Base-by-base conservation (phyloP, 2,113 vertebrate species). In the Peucedramus taeniatus region DNA sequence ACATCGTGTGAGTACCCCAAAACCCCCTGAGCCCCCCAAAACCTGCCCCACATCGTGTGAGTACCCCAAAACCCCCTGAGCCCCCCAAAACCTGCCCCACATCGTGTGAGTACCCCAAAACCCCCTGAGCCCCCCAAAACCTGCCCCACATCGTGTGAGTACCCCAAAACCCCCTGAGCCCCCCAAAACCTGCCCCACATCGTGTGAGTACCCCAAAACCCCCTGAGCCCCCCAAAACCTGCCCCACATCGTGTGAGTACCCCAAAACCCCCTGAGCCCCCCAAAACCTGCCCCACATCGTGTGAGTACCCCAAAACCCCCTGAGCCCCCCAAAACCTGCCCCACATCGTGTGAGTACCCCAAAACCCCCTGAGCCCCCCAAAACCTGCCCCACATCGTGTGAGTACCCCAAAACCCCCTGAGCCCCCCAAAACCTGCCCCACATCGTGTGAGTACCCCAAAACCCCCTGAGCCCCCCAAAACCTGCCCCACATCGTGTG, bases 341-440 rank as follows among this genome's bases (percentile, higher is more conserved):
- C 99, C n/a, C 99, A 99, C 42, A 98, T 99, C 18, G 42, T 66
- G 39, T 65, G 63, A 65, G n/a, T n/a, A n/a, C n/a, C n/a, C n/a
- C n/a, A n/a, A n/a, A n/a, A n/a, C n/a, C n/a, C n/a, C n/a, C n/a
- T n/a, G n/a, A n/a, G n/a, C n/a, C n/a, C n/a, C n/a, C n/a, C n/a
- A n/a, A n/a, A n/a, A 99, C 61, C 98, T 99, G 77, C 98, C 99
- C n/a, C 99, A 99, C 42, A 98, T 99, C 18, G 42, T 66, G 39
- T 65, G 63, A 65, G n/a, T n/a, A n/a, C n/a, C n/a, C n/a, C n/a
- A n/a, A n/a, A n/a, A n/a, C n/a, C n/a, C n/a, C n/a, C n/a, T n/a
- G n/a, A n/a, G n/a, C n/a, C n/a, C n/a, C n/a, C n/a, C n/a, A n/a
- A n/a, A n/a, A 99, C 61, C 98, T 99, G 77, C 98, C 99, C n/a